These are phyloP conservation scores for Lontra canadensis DNA, from an alignment of 2,113 vertebrate genomes.

Conservation along the genomic window DNA sequence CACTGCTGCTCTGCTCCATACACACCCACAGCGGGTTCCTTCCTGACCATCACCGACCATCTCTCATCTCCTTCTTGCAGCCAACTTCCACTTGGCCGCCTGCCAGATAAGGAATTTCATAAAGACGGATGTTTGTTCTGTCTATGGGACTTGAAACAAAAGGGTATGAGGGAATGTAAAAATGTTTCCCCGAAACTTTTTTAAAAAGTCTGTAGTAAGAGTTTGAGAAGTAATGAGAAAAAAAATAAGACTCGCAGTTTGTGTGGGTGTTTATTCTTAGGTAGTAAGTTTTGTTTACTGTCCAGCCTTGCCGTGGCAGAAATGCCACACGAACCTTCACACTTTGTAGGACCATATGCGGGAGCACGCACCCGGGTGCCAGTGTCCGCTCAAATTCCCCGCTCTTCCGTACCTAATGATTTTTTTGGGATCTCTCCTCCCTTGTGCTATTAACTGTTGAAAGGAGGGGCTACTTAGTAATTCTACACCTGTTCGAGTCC, in stretches of 20 bases:
- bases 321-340: not conserved
- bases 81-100: conserved; percentile 12
- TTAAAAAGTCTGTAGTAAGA: not conserved
- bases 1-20: conserved; percentile 2
- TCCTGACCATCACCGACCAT: conserved; percentile 27
- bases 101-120: conserved; percentile 25
- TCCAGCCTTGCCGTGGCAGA: not conserved
- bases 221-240: not conserved
- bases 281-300: not conserved
- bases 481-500: conserved; percentile 91
- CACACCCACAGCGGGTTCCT: conserved; percentile 50
- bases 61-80: conserved; percentile 27
- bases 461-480: conserved; percentile 90
- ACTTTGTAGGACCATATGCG: not conserved
- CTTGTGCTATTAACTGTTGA: conserved; percentile 74
- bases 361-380: not conserved
- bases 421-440: conserved; percentile 68
- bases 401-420: conserved; percentile 44
- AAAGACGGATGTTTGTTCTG: conserved; percentile 8
- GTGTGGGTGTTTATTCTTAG: not conserved
- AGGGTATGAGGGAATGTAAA: not conserved
- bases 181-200: not conserved
- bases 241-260: not conserved
- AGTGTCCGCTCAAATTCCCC: conserved; percentile 48
- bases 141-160: not conserved